Evolutionary conservation across 1,140 invertebrate genomes (phyloP), one percentile per base, ranked within the genome.

Genomic region (Tetramorium parvispinum): DNA sequence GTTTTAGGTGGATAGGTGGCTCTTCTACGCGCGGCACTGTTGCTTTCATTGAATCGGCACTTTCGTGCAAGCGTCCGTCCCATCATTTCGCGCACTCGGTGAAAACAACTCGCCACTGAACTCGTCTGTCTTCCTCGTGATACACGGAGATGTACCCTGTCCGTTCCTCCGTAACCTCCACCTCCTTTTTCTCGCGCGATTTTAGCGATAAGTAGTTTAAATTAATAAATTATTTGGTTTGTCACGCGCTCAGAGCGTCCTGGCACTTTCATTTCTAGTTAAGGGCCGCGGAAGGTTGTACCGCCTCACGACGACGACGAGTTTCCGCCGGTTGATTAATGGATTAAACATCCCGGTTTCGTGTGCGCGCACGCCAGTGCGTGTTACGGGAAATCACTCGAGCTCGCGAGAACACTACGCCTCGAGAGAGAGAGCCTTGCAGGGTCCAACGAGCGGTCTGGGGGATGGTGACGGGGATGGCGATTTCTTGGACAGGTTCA

Each of bases 401-500:
- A 63, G 43, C 27, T 37, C 63, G 68, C 53, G 51, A 68, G 70
- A 86, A 89, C 93, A 95, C 94, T 96, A 96, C 94, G 96, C 96
- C 91, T 96, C 96, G 89, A 96, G 94, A 27, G 95, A 96, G 7
- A 96, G 94, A 0, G 96, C 95, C 89, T 96, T 96, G 92, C 95
- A 95, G 8, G 93, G 91, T 27, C 94, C 94, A 13, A 95, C 93
- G 5, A 96, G 91, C 49, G 96, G 96, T 88, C 96, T 95, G 18
- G 97, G 97, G 78, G 97, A 97, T 89, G 98, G 97, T 85, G 97
- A 97, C 87, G 98, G 97, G 89, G 97, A 97, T 85, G 98, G 97
- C 85, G 98, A 97, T 94, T 98, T 98, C 95, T 98, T 98, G 91
- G 98, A 98, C 73, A 98, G 96, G 95, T 98, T 98, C 59, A 98